A percentile compares a stretch with the other conserved stretches of the same genome.
These are phyloP conservation scores for Mesorhabditis spiculigera DNA, from an alignment of 2,888 invertebrate genomes.

Conservation along the genomic window DNA sequence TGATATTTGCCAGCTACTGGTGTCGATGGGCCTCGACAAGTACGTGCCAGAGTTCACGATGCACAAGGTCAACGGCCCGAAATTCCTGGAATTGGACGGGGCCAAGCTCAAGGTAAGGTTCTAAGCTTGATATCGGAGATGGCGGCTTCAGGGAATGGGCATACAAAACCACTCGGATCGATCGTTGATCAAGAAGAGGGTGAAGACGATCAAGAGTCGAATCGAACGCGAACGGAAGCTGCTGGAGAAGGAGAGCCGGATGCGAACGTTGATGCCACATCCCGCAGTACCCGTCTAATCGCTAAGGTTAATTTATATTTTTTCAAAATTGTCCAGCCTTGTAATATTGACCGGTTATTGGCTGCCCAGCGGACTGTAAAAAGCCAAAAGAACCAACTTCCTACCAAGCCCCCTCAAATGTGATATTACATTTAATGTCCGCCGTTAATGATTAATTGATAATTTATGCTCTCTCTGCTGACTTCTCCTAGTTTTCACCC, in stretches of 20 bases:
- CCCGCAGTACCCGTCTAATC: neutral
- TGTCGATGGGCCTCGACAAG: conserved; percentile 72
- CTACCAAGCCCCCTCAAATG: too few species aligned
- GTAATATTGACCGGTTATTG: too few species aligned
- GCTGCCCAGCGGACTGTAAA: too few species aligned
- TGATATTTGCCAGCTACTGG: conserved; percentile 55
- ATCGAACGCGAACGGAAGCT: conserved; percentile 66
- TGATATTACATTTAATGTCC: too few species aligned
- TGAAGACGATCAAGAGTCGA: conserved; percentile 63
- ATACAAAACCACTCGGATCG: conserved; percentile 63
- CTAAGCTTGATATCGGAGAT: neutral
- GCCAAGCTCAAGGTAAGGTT: conserved; percentile 75
- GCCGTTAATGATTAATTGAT: too few species aligned
- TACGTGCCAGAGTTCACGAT: conserved; percentile 83
- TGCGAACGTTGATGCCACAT: conserved; percentile 14
- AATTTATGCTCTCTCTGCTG: too few species aligned
- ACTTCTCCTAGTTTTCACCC: too few species aligned
- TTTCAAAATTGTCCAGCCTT: too few species aligned
- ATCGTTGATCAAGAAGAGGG: conserved; percentile 64
- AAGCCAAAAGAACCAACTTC: too few species aligned
- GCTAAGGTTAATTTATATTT: neutral
- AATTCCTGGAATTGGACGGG: conserved; percentile 81
- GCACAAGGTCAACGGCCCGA: conserved; percentile 81
- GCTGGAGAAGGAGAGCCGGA: conserved; percentile 78
- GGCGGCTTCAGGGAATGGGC: conserved; percentile 61